These are phyloP conservation scores for Scelioninae gen. 1 DNA, from an alignment of 2,888 invertebrate genomes.

Conservation along the genomic window DNA sequence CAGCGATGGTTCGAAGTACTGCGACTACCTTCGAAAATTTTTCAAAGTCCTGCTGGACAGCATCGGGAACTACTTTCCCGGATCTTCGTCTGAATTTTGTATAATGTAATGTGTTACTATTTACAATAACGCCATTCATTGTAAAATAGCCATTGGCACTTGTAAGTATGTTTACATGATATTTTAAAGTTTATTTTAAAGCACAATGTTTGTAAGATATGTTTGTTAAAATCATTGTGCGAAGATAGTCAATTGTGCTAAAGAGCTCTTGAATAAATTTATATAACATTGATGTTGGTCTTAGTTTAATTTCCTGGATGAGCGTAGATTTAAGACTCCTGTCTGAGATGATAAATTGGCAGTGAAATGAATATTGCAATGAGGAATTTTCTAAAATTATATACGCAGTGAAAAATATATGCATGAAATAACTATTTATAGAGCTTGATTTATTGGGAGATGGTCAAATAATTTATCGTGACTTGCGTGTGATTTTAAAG, in stretches of 20 bases:
- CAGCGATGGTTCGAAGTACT: slow-evolving; percentile 22
- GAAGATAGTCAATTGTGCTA: slow-evolving; percentile 71
- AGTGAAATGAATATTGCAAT: no score
- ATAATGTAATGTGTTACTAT: slow-evolving; percentile 56
- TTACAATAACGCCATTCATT: slow-evolving; percentile 61
- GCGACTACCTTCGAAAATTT: slow-evolving; percentile 42
- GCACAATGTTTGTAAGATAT: slow-evolving; percentile 70
- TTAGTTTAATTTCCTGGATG: neutral
- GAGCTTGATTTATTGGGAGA: no score
- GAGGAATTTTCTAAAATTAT: no score
- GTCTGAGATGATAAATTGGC: no score
- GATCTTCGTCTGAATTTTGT: slow-evolving; percentile 24
- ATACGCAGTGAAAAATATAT: no score
- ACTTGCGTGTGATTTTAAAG: no score
- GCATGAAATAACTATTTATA: no score
- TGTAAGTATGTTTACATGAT: slow-evolving; percentile 67
- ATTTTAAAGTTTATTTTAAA: slow-evolving; percentile 65
- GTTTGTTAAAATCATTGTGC: slow-evolving; percentile 69
- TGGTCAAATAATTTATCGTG: no score
- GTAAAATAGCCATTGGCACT: slow-evolving; percentile 67
- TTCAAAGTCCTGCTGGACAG: slow-evolving; percentile 32
- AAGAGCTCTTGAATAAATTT: slow-evolving; percentile 70
- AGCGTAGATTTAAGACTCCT: no score
- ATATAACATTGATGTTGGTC: slow-evolving; percentile 53
- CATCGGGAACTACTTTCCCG: slow-evolving; percentile 12